These are phyloP conservation scores for Sinelater perroti DNA, from an alignment of 2,888 invertebrate species.

Conservation along the genomic window DNA sequence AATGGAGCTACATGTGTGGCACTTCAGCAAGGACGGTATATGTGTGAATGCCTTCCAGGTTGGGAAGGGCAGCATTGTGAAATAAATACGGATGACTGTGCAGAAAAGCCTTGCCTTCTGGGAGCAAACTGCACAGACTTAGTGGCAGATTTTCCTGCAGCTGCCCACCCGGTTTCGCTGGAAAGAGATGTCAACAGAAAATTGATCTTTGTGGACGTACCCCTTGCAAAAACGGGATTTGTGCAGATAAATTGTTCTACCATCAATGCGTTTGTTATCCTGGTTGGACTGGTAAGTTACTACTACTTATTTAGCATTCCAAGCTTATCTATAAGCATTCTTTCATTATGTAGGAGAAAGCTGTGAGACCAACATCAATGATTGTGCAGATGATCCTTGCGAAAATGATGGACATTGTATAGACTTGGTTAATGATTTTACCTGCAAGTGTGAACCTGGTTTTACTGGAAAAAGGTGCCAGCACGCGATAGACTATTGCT, in stretches of 20 bases:
- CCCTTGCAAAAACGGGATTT: constrained; percentile 94
- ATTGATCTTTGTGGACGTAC: constrained; percentile 89
- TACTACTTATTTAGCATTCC: background rate
- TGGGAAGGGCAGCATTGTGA: constrained; percentile 98
- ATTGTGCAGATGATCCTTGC: constrained; percentile 89
- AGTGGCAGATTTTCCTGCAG: constrained; percentile 91
- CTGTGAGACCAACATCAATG: constrained; percentile 92
- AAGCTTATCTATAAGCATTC: background rate
- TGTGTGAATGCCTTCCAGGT: constrained; percentile 94
- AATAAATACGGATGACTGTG: constrained; percentile 91
- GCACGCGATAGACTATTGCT: constrained; percentile 92
- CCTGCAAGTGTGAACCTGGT: constrained; percentile 92
- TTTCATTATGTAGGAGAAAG: constrained; percentile 64
- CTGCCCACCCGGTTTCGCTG: constrained; percentile 94
- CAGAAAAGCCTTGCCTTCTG: constrained; percentile 89
- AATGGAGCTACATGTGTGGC: constrained; percentile 91
- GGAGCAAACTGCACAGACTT: constrained; percentile 94
- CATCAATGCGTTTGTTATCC: constrained; percentile 91
- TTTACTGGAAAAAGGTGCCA: constrained; percentile 94
- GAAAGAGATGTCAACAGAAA: constrained; percentile 95
- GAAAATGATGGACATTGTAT: constrained; percentile 92
- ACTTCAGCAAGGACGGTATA: constrained; percentile 89
- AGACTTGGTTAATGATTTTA: constrained; percentile 84
- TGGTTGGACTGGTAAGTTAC: constrained; percentile 80
- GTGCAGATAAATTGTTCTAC: constrained; percentile 87